phyloP scores from a whole-genome alignment of 2,888 invertebrate species.

The Creontiades dilutus region DNA sequence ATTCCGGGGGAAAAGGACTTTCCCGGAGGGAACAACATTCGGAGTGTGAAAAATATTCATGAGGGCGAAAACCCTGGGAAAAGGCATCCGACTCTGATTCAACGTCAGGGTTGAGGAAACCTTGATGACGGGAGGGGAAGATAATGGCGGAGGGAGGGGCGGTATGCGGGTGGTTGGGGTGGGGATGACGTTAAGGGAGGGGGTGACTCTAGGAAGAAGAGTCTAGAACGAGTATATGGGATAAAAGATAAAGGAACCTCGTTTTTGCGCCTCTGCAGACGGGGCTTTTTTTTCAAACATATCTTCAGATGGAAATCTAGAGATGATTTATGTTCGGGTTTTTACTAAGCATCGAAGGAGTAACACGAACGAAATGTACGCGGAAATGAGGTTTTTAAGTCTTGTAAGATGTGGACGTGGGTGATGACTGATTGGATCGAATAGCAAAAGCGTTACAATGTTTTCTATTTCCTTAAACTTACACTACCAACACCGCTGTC shows the following conservation, averaged over 20 bases:
- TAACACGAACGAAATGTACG: background rate
- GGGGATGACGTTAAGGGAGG: too few relatives aligned
- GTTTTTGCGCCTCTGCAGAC: background rate
- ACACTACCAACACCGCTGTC: too few relatives aligned
- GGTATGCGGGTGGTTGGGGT: too few relatives aligned
- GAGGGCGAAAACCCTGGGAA: background rate
- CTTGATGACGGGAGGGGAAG: background rate
- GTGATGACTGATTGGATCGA: too few relatives aligned
- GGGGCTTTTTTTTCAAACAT: background rate
- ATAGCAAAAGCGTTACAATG: too few relatives aligned
- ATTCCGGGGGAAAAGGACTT: background rate
- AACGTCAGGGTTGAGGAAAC: slow-evolving; percentile 37
- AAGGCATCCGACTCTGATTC: slow-evolving; percentile 34
- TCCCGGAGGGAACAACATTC: slow-evolving; percentile 31
- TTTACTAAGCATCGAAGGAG: background rate
- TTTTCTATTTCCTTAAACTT: too few relatives aligned
- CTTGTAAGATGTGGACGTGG: too few relatives aligned
- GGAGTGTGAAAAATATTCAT: slow-evolving; percentile 62
- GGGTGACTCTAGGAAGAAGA: too few relatives aligned
- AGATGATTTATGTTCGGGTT: slow-evolving; percentile 14
- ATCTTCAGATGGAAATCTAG: background rate
- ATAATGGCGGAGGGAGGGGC: too few relatives aligned
- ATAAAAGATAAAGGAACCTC: background rate
- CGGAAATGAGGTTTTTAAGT: too few relatives aligned
- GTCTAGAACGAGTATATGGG: background rate